Evolutionary conservation across 2,113 vertebrate genomes (phyloP).

Genomic region (Eudorcas thomsonii): DNA sequence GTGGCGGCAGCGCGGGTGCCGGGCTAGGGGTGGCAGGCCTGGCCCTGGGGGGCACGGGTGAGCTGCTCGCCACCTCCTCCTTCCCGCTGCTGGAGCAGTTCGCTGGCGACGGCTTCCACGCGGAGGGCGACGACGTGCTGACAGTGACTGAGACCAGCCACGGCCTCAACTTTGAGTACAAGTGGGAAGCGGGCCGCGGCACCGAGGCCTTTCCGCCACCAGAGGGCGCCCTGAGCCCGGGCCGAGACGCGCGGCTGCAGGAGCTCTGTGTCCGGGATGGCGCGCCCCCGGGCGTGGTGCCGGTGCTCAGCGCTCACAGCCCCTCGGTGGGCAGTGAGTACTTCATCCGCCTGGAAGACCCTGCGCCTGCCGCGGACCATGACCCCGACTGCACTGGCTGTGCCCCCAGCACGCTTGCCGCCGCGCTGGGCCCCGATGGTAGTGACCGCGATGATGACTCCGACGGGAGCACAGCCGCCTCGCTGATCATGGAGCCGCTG

Average conservation of each 20-base stretch:
- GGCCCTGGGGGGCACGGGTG: constrained; percentile 41
- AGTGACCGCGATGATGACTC: constrained; percentile 82
- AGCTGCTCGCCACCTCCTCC: constrained; percentile 82
- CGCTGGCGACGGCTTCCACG: constrained; percentile 88
- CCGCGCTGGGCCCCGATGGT: constrained; percentile 41
- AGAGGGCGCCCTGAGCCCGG: constrained; percentile 79
- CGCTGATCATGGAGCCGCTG: constrained; percentile 91
- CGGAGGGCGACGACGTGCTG: constrained; percentile 93
- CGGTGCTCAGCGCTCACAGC: constrained; percentile 92
- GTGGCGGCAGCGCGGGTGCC: constrained; percentile 75
- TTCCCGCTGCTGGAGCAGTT: constrained; percentile 96
- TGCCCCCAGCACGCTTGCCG: constrained; percentile 78
- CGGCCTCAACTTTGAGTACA: constrained; percentile 97
- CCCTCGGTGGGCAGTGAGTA: constrained; percentile 93
- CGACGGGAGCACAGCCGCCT: constrained; percentile 83
- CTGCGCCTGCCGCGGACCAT: constrained; percentile 81
- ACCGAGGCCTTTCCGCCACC: constrained; percentile 81
- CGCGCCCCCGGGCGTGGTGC: constrained; percentile 86
- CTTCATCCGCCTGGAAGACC: constrained; percentile 95
- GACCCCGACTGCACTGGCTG: constrained; percentile 87
- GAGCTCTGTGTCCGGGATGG: constrained; percentile 88
- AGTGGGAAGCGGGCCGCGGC: constrained; percentile 91
- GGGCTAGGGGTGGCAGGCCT: not conserved
- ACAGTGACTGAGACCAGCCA: constrained; percentile 96
- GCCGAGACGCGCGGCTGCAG: constrained; percentile 81